Evolutionary conservation across 2,888 invertebrate species (phyloP).

Genomic region (Aspidiotus rigidus): DNA sequence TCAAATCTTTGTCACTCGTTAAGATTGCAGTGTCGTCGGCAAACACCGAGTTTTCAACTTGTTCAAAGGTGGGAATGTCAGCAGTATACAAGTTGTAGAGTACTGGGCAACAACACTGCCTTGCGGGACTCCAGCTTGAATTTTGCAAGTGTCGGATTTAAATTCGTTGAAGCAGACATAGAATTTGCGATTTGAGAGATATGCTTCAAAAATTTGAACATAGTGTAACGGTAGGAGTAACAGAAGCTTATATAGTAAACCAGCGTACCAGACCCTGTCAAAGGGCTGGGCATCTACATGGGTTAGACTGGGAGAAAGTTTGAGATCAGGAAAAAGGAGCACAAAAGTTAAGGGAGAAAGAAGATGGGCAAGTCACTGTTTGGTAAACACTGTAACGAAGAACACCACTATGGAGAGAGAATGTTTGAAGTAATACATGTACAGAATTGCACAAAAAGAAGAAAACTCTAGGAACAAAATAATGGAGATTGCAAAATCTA

Average conservation of each 20-base stretch:
- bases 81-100: slow-evolving; percentile 7
- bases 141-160: background rate
- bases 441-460: no score
- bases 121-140: slow-evolving; percentile 7
- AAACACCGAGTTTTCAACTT: background rate
- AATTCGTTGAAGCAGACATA: background rate
- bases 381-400: no score
- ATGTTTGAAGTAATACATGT: no score
- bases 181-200: background rate
- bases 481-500: no score
- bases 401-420: no score
- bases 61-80: background rate
- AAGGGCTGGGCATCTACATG: slow-evolving; percentile 6
- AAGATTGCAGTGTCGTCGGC: slow-evolving; percentile 15
- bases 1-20: background rate
- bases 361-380: no score
- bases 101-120: background rate
- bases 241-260: background rate
- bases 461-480: no score
- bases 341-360: no score
- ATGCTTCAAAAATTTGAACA: background rate
- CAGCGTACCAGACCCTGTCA: slow-evolving; percentile 14
- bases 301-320: no score
- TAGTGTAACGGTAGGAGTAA: background rate
- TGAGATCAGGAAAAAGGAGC: no score